These are phyloP conservation scores for Drosophila eohydei DNA, from an alignment of 2,888 invertebrate genomes.

Conservation along the genomic window DNA sequence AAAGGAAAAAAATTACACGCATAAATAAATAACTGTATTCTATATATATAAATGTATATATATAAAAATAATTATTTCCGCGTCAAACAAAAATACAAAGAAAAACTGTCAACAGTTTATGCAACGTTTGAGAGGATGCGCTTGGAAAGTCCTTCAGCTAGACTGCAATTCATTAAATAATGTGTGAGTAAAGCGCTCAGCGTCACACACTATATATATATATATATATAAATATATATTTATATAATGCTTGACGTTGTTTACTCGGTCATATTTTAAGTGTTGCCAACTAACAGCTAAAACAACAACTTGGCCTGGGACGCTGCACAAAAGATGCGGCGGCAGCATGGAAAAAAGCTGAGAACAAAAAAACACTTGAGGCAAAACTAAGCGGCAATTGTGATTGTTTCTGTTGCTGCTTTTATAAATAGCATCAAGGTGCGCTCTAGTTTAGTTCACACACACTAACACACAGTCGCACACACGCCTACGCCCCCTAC, in stretches of 20 bases:
- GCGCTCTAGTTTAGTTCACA: slow-evolving; percentile 69
- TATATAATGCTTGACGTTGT: slow-evolving; percentile 66
- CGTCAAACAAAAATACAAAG: rapidly evolving
- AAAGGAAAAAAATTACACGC: background rate
- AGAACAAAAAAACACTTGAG: slow-evolving; percentile 60
- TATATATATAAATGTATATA: background rate
- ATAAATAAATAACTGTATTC: background rate
- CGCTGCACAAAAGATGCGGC: slow-evolving; percentile 43
- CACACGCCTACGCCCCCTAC: slow-evolving; percentile 27
- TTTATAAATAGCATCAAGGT: slow-evolving; percentile 79
- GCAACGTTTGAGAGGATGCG: background rate
- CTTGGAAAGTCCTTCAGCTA: slow-evolving; percentile 34
- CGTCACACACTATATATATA: slow-evolving; percentile 46
- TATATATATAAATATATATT: slow-evolving; percentile 43
- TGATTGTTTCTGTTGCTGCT: slow-evolving; percentile 43
- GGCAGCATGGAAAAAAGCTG: slow-evolving; percentile 27
- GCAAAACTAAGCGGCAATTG: slow-evolving; percentile 71
- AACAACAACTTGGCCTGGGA: slow-evolving; percentile 38
- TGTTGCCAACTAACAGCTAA: slow-evolving; percentile 50
- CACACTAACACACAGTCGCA: slow-evolving; percentile 5
- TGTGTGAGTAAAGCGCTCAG: slow-evolving; percentile 44
- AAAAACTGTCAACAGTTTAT: background rate
- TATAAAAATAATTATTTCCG: background rate
- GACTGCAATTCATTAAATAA: slow-evolving; percentile 44
- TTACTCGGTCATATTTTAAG: slow-evolving; percentile 61